phyloP scores from a whole-genome alignment of 2,888 invertebrate species.

The Drosophila aldrichi region DNA sequence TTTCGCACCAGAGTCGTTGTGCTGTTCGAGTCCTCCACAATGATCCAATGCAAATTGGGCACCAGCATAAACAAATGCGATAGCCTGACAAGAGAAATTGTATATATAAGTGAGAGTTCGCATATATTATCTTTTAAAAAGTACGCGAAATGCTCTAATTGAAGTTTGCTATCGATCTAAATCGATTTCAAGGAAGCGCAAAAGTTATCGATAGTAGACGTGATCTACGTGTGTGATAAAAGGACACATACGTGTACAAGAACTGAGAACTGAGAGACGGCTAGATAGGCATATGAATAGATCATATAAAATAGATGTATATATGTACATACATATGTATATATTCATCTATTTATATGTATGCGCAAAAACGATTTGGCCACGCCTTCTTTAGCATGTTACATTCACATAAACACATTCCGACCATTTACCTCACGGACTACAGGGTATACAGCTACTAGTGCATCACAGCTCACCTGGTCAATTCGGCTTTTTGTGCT shows the following conservation, averaged over 20 bases:
- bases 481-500: slow-evolving; percentile 97
- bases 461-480: slow-evolving; percentile 87
- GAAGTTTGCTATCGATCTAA: not conserved
- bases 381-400: not conserved
- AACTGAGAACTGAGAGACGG: not conserved
- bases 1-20: slow-evolving; percentile 89
- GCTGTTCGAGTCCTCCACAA: slow-evolving; percentile 93
- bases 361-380: not conserved
- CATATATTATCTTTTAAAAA: not conserved
- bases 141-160: not conserved
- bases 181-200: not conserved
- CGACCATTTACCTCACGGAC: not conserved
- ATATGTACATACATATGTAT: no score
- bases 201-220: not conserved
- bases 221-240: not conserved
- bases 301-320: not conserved
- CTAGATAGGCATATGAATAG: not conserved
- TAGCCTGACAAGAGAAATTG: slow-evolving; percentile 86
- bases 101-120: no score
- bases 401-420: not conserved
- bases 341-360: not conserved
- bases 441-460: not conserved
- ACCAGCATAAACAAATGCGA: slow-evolving; percentile 94
- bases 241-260: not conserved
- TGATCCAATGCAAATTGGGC: slow-evolving; percentile 96